Conservation (phyloP, 1,140 invertebrate species). For the Oscheius sp. region DNA sequence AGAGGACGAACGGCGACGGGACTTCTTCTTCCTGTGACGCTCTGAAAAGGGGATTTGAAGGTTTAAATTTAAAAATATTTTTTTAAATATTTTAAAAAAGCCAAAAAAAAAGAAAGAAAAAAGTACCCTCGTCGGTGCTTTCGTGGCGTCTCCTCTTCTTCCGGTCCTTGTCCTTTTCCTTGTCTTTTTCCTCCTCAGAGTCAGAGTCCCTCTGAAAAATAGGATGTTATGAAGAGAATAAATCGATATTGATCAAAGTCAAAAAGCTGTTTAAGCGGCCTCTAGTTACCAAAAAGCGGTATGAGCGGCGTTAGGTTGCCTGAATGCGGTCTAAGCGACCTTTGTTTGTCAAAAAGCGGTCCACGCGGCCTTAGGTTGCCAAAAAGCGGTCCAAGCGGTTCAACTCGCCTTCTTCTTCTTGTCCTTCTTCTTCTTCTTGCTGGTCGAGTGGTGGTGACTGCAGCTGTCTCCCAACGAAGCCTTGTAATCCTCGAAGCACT, state of each 20-base stretch:
- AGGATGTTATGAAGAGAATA: not conserved
- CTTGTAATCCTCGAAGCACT: slow-evolving; percentile 23
- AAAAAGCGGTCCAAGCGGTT: not conserved
- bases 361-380: not conserved
- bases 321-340: not conserved
- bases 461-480: slow-evolving; percentile 19
- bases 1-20: not conserved
- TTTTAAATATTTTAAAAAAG: too few species aligned
- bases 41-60: too few species aligned
- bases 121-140: slow-evolving; percentile 19
- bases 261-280: not conserved
- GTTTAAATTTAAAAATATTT: too few species aligned
- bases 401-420: slow-evolving; percentile 29
- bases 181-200: slow-evolving; percentile 14
- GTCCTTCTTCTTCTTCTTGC: slow-evolving; percentile 38
- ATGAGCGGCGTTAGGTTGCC: not conserved
- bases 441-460: slow-evolving; percentile 27
- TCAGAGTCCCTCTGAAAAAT: slow-evolving; percentile 15
- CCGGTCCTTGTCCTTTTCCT: slow-evolving; percentile 9
- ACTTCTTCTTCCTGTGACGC: slow-evolving; percentile 16
- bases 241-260: not conserved
- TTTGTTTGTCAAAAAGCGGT: not conserved
- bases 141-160: slow-evolving; percentile 8
- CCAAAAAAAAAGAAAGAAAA: too few species aligned
- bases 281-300: not conserved